These are phyloP conservation scores for Meghimatium bilineatum DNA, from an alignment of 2,888 invertebrate genomes.

Conservation along the genomic window DNA sequence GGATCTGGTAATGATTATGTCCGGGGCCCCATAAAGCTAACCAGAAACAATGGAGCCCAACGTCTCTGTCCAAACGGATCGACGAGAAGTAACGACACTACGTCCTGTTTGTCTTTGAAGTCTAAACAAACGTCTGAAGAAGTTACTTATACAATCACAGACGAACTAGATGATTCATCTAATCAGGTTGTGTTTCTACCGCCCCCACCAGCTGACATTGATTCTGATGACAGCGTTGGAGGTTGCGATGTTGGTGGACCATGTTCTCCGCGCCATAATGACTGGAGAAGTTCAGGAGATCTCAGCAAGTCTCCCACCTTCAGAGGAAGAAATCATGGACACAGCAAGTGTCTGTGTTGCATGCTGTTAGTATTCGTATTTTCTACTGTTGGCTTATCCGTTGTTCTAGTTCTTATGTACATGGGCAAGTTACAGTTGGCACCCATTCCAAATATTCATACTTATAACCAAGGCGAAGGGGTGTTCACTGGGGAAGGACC, in stretches of 20 bases:
- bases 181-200: slow-evolving; percentile 45
- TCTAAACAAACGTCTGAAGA: slow-evolving; percentile 31
- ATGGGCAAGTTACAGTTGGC: slow-evolving; percentile 42
- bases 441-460: slow-evolving; percentile 26
- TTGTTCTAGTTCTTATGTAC: slow-evolving; percentile 39
- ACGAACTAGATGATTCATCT: slow-evolving; percentile 38
- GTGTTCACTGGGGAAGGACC: slow-evolving; percentile 30
- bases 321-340: slow-evolving; percentile 22
- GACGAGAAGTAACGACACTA: slow-evolving; percentile 2
- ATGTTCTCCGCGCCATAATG: slow-evolving; percentile 42
- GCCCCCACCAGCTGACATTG: slow-evolving; percentile 43
- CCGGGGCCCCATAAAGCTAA: slow-evolving; percentile 14
- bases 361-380: slow-evolving; percentile 45
- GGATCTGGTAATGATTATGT: slow-evolving; percentile 28
- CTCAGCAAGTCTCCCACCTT: slow-evolving; percentile 43
- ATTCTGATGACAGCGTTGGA: slow-evolving; percentile 44
- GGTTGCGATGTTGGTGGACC: slow-evolving; percentile 45
- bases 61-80: slow-evolving; percentile 26
- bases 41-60: not conserved
- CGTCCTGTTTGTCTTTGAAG: slow-evolving; percentile 32
- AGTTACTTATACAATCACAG: slow-evolving; percentile 42
- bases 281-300: slow-evolving; percentile 39
- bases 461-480: not conserved
- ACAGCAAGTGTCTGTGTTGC: slow-evolving; percentile 44
- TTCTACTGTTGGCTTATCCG: slow-evolving; percentile 41